Base-by-base conservation (phyloP, 1,140 invertebrate genomes). In the Colletes gigas region DNA sequence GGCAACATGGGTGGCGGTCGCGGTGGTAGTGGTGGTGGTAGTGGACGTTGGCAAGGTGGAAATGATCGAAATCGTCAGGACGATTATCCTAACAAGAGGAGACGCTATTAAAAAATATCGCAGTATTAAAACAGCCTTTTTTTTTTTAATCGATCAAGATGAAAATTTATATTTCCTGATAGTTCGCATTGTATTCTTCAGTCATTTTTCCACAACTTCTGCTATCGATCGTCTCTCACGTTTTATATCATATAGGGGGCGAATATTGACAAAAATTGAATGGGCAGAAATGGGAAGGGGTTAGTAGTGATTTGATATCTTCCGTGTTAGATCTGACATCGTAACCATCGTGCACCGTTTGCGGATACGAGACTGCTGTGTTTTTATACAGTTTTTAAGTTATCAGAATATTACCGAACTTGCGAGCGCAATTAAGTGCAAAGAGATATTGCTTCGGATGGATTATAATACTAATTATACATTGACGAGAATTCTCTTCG, bases 41-140 rank as follows among this genome's bases (percentile, higher is more conserved):
- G 90, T 74, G 90, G 88, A 76, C 90, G 91, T 84, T 91, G 90
- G 90, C 88, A 91, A 84, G 90, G 88, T 80, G 90, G 88, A 78
- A 90, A 92, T 70, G 93, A 93, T 77, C 88, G 92, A 44, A 91
- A 89, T 85, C 92, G 94, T 69, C 93, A 90, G 47, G 94, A 94
- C 57, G 93, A 94, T 87, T 94, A 92, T 88, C 93, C 93, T 44
- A 94, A 93, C 87, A 94, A 94, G 87, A 89, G 94, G 67, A 91
- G 93, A 84, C 93, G 94, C 69, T 93, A 94, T 83, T 93, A 89
- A 90, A 14, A 44, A 19, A 52, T 15, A 19, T 54, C 78, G 54
- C 78, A 57, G 63, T 81, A 39, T 57, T 19, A n/a, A 63, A 55
- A 71, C 19, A 7, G 3, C 17, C 47, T 30, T 57, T 54, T 44